Evolutionary conservation across 2,888 invertebrate species (phyloP).

Genomic region (Crepidodera aurea): DNA sequence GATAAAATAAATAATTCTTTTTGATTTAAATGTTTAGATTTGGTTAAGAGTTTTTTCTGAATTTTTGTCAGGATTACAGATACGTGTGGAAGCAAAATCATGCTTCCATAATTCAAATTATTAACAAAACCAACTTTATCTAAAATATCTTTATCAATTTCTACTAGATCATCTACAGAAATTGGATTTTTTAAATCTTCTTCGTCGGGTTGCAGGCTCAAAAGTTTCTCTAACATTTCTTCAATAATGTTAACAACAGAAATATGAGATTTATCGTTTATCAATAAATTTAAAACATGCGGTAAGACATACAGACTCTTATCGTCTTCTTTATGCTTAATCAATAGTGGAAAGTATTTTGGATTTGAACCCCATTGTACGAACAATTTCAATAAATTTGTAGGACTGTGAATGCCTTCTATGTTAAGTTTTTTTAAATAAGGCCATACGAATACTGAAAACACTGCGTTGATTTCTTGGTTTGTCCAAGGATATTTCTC

Average conservation of each 20-base stretch:
- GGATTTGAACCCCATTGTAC: slow-evolving; percentile 82
- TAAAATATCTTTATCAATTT: slow-evolving; percentile 52
- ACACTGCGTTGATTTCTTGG: slow-evolving; percentile 77
- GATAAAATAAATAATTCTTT: slow-evolving; percentile 79
- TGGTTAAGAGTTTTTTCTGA: slow-evolving; percentile 70
- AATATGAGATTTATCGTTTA: slow-evolving; percentile 71
- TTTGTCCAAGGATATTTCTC: slow-evolving; percentile 77
- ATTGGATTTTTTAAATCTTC: slow-evolving; percentile 61
- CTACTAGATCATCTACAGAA: slow-evolving; percentile 59
- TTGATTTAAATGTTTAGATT: slow-evolving; percentile 69
- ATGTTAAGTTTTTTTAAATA: slow-evolving; percentile 75
- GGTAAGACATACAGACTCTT: slow-evolving; percentile 67
- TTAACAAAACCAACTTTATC: slow-evolving; percentile 54
- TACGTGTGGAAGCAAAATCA: slow-evolving; percentile 78
- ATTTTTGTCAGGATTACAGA: slow-evolving; percentile 74
- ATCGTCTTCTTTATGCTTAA: slow-evolving; percentile 66
- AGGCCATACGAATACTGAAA: slow-evolving; percentile 83
- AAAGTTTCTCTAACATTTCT: slow-evolving; percentile 77
- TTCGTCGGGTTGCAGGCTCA: slow-evolving; percentile 72
- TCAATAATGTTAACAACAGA: slow-evolving; percentile 74
- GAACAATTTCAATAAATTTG: slow-evolving; percentile 81
- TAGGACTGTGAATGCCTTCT: slow-evolving; percentile 86
- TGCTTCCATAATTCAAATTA: slow-evolving; percentile 75
- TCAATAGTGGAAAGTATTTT: slow-evolving; percentile 76
- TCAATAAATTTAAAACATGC: slow-evolving; percentile 75